Base-by-base conservation (phyloP, 2,113 vertebrate species). In the Mystacornis crossleyi region DNA sequence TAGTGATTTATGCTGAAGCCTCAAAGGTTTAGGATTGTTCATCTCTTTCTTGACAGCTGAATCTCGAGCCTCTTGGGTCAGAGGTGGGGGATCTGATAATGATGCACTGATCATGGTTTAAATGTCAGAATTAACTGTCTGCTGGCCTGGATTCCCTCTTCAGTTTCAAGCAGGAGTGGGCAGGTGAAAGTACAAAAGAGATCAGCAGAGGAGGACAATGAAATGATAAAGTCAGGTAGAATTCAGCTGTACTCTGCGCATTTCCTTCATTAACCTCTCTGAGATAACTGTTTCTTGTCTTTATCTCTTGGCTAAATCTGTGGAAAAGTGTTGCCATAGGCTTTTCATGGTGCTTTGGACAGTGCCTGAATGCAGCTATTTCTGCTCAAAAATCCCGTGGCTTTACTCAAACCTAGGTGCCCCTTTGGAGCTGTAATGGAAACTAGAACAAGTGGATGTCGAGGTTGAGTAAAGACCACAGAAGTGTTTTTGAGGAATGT, bases 401-500 rank as follows among this genome's bases (percentile, higher is more conserved):
- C 78, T 91, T 86, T 47, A 33, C 90, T 86, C 90, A 70, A 71
- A 67, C 64, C 33, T 57, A 45, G 75, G 42, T 95, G 83, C 67
- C 91, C 75, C 79, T 74, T 71, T 66, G 82, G 91, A 97, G 58
- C 81, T 71, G 65, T 91, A 89, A 92, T 85, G 97, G 97, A 96
- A 97, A 95, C 86, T 42, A 81, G 92, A 95, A 90, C 72, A 91
- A 89, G 94, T 88, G 93, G 95, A 94, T 92, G 93, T 97, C 57
- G 47, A 86, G 82, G 87, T 8, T 50, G 77, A 95, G 71, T 90
- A 77, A 90, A 95, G 70, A 87, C 66, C 65, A 47, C 81, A 60
- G 51, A 95, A 97, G 74, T 93, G 77, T 88, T 91, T 94, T 96
- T 94, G 81, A 91, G 77, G 96, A 97, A 98, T 95, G 95, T 67